Evolutionary conservation across 2,888 invertebrate genomes (phyloP).

Genomic region (Neoscelio sp.): DNA sequence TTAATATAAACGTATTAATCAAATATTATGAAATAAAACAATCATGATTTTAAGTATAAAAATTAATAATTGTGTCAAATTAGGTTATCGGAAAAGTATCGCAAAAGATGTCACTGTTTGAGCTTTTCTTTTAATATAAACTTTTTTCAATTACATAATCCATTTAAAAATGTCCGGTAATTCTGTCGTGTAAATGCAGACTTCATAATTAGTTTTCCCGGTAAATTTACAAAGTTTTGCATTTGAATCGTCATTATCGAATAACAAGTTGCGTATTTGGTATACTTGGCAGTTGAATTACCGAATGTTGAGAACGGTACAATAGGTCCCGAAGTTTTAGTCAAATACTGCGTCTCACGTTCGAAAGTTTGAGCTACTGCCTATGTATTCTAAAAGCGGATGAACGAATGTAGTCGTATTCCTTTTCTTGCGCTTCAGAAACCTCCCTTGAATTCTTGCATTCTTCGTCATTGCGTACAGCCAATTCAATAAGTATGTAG

Average conservation of each 20-base stretch:
- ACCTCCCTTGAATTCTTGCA: conserved; percentile 53
- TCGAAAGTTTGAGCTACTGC: conserved; percentile 47
- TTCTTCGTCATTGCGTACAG: conserved; percentile 54
- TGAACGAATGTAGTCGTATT: conserved; percentile 52
- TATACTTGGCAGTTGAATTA: conserved; percentile 46
- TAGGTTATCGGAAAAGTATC: no score
- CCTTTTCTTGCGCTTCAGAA: conserved; percentile 48
- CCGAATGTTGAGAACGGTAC: conserved; percentile 48
- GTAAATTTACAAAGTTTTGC: conserved; percentile 38
- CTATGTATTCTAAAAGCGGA: conserved; percentile 59
- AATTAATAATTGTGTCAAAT: no score
- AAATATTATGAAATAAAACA: no score
- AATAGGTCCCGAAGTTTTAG: conserved; percentile 57
- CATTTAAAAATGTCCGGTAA: no score
- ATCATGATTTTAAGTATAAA: no score
- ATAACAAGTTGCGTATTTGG: conserved; percentile 54
- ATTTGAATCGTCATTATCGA: conserved; percentile 33
- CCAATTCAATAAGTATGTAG: conserved; percentile 52
- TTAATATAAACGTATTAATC: no score
- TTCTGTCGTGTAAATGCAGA: background rate
- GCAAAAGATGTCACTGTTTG: no score
- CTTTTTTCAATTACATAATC: no score
- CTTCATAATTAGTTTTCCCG: conserved; percentile 1
- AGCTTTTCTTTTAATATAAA: no score
- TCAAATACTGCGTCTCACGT: conserved; percentile 55